Conservation (phyloP, 2,888 invertebrate genomes). For the Apamea anceps region DNA sequence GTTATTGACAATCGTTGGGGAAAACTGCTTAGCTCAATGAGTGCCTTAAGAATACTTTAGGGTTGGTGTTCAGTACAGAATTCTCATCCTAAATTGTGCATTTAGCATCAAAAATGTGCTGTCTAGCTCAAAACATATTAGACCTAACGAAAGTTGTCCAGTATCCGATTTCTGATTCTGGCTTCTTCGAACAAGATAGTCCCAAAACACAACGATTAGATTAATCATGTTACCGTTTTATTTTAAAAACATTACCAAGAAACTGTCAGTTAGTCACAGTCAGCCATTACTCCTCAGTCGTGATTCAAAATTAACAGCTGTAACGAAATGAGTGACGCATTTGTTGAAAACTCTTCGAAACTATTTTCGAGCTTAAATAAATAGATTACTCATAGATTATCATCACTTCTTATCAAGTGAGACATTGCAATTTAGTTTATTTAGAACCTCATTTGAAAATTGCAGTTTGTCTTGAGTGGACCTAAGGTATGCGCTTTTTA, state of each 20-base stretch:
- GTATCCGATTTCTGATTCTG: background rate
- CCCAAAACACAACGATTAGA: constrained; percentile 30
- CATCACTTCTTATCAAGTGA: constrained; percentile 15
- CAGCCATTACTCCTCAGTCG: constrained; percentile 37
- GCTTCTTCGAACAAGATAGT: constrained; percentile 28
- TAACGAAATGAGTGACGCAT: constrained; percentile 48
- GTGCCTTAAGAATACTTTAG: background rate
- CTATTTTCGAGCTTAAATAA: constrained; percentile 2
- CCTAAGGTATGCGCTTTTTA: background rate
- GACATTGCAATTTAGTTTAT: constrained; percentile 14
- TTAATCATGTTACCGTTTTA: constrained; percentile 36
- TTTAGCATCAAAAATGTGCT: background rate
- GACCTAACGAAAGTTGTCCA: background rate
- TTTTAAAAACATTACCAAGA: constrained; percentile 61
- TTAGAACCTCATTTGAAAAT: background rate
- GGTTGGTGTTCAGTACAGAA: background rate
- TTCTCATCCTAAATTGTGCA: background rate
- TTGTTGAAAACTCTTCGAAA: constrained; percentile 27
- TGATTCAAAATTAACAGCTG: constrained; percentile 60
- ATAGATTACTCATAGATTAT: constrained; percentile 35
- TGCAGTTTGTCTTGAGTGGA: background rate
- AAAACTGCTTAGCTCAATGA: too few species aligned
- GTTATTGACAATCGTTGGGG: background rate
- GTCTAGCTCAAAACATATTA: background rate
- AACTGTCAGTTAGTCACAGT: constrained; percentile 58